Evolutionary conservation across 2,797 vertebrate genomes (phyloP), one percentile per base, ranked within the genome.

Genomic region (Loris lydekkerianus): DNA sequence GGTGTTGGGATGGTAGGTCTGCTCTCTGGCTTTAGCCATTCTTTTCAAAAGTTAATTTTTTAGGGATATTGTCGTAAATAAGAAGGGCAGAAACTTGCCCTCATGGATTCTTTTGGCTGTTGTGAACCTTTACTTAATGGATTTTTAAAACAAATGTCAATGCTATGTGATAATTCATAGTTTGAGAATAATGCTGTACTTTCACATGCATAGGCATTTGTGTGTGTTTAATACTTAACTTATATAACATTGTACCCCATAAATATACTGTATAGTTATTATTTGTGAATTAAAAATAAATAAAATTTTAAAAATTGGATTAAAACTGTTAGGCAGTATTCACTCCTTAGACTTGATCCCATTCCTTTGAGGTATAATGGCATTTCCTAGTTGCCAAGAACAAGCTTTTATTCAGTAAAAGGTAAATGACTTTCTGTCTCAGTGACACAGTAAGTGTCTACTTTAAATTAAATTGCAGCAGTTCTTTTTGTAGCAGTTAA

Each of bases 151-250:
- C 77, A 86, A 29, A 49, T 72, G 37, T 27, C 23, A 75, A 11
- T 86, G 25, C 18, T 72, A 2, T 90, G 46, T 92, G 53, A 46
- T 89, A 75, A 70, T 84, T 94, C 56, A 37, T 76, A 69, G 53
- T 89, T 94, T 89, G 40, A 91, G 72, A 94, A 76, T 81, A 93
- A 88, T 93, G 37, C 49, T 61, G 2, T 91, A 65, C 21, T 86
- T 34, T 94, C 91, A 46, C 7, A 73, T 86, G 88, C 17, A 78
- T 93, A 91, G 70, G 46, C 43, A 10, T 82, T 63, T 77, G 2
- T 82, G 11, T 88, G 65, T 87, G 23, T 96, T 81, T 91, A 40
- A 70, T 61, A 43, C 14, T 93, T 83, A 2, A 82, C 72, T 82
- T 76, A 81, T 23, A 70, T 85, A 67, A 82, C 9, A 70, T 37